Conservation (phyloP, 2,888 invertebrate species). For the Eledone cirrhosa region DNA sequence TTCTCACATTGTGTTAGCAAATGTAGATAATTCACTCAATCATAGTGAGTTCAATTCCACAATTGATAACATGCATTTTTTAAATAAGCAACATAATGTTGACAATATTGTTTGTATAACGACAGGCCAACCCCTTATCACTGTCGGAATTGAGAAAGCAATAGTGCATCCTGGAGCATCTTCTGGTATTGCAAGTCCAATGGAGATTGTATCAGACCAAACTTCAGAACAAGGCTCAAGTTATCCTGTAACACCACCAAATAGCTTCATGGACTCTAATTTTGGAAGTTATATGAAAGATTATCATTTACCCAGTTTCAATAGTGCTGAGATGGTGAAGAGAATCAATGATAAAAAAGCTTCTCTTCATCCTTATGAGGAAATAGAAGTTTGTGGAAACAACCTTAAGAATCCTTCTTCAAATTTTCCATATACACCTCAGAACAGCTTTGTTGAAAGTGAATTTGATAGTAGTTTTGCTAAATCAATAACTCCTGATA, state of each 20-base stretch:
- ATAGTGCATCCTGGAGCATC: background rate
- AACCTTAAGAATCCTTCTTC: slow-evolving; percentile 3
- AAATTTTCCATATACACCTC: slow-evolving; percentile 64
- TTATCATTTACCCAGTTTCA: slow-evolving; percentile 65
- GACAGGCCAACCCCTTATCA: slow-evolving; percentile 26
- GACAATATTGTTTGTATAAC: slow-evolving; percentile 12
- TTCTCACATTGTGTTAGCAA: slow-evolving; percentile 11
- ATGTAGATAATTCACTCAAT: slow-evolving; percentile 5
- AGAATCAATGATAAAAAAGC: slow-evolving; percentile 66
- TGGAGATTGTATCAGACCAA: slow-evolving; percentile 35
- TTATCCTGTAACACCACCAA: slow-evolving; percentile 64
- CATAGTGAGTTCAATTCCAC: slow-evolving; percentile 9
- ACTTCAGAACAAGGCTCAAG: slow-evolving; percentile 41
- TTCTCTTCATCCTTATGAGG: slow-evolving; percentile 44
- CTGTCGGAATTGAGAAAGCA: slow-evolving; percentile 28
- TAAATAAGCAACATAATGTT: slow-evolving; percentile 1
- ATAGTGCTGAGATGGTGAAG: slow-evolving; percentile 67
- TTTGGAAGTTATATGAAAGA: slow-evolving; percentile 36
- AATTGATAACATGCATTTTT: slow-evolving; percentile 7
- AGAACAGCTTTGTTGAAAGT: slow-evolving; percentile 65
- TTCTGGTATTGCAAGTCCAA: slow-evolving; percentile 32
- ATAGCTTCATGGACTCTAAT: slow-evolving; percentile 59
- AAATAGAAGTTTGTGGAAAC: background rate
- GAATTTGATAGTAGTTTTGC: slow-evolving; percentile 40
- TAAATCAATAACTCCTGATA: slow-evolving; percentile 21